A percentile compares a stretch with the other conserved stretches of the same genome.
These are phyloP conservation scores for Cochlearius cochlearius DNA, from an alignment of 2,113 vertebrate species.

Conservation along the genomic window DNA sequence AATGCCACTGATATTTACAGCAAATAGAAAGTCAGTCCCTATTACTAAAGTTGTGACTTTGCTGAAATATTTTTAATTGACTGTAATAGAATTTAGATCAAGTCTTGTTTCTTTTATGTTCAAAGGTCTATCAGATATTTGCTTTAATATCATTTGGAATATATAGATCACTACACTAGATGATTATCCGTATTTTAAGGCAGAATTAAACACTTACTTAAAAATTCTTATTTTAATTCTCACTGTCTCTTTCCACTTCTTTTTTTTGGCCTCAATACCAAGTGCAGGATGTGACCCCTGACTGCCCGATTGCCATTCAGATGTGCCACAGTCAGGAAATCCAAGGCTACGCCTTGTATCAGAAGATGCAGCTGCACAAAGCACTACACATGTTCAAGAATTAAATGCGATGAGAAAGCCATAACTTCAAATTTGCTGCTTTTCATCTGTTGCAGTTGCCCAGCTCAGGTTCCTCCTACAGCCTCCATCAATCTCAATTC, in stretches of 20 bases:
- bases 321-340: not conserved
- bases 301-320: not conserved
- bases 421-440: not conserved
- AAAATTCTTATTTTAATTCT: not conserved
- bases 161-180: not conserved
- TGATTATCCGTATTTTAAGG: not conserved
- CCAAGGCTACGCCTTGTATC: not conserved
- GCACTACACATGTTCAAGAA: not conserved
- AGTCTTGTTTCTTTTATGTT: not conserved
- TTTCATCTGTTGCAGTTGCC: not conserved
- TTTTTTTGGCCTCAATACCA: not conserved
- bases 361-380: not conserved
- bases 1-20: not conserved
- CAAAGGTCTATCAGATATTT: not conserved
- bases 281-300: not conserved
- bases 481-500: not conserved
- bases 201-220: not conserved
- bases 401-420: not conserved
- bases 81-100: not conserved
- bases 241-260: not conserved
- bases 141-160: not conserved
- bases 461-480: not conserved
- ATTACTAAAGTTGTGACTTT: not conserved
- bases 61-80: not conserved
- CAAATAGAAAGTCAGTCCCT: not conserved